Percentiles rank a stretch among this genome's conserved stretches.
Conservation (phyloP, 2,888 invertebrate genomes). For the Hoplodrina ambigua region DNA sequence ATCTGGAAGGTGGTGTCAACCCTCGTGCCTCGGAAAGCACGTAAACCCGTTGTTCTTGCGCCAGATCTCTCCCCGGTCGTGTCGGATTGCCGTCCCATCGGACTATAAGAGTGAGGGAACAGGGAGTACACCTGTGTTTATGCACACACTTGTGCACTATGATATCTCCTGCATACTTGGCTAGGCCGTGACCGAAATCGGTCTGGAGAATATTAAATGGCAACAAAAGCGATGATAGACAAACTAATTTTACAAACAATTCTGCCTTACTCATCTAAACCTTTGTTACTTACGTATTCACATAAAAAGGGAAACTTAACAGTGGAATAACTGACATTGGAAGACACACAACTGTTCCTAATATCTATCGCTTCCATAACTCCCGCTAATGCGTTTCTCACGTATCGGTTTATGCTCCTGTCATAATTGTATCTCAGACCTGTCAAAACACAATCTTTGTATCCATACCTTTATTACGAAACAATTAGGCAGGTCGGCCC, state of each 20-base stretch:
- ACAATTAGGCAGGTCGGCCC: conserved; percentile 74
- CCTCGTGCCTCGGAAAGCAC: too few relatives aligned
- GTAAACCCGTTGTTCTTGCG: too few relatives aligned
- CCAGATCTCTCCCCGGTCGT: too few relatives aligned
- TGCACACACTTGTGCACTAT: too few relatives aligned
- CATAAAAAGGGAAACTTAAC: conserved; percentile 26
- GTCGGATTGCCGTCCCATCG: too few relatives aligned
- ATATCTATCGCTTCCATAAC: conserved; percentile 37
- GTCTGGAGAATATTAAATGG: too few relatives aligned
- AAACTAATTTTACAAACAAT: not conserved
- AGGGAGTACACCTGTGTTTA: too few relatives aligned
- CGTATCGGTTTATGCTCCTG: conserved; percentile 36
- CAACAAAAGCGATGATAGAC: not conserved
- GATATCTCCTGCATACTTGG: too few relatives aligned
- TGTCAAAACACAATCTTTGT: conserved; percentile 58
- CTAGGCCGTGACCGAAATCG: too few relatives aligned
- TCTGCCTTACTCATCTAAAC: not conserved
- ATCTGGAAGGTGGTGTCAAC: too few relatives aligned
- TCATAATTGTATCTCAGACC: conserved; percentile 37
- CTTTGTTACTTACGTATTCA: conserved; percentile 7
- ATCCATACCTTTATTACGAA: conserved; percentile 73
- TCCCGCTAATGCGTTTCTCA: conserved; percentile 48
- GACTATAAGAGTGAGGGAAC: too few relatives aligned
- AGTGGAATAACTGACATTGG: conserved; percentile 27
- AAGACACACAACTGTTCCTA: conserved; percentile 32